These are phyloP conservation scores for Syngnathus acus DNA, from an alignment of 2,797 vertebrate species.

Conservation along the genomic window DNA sequence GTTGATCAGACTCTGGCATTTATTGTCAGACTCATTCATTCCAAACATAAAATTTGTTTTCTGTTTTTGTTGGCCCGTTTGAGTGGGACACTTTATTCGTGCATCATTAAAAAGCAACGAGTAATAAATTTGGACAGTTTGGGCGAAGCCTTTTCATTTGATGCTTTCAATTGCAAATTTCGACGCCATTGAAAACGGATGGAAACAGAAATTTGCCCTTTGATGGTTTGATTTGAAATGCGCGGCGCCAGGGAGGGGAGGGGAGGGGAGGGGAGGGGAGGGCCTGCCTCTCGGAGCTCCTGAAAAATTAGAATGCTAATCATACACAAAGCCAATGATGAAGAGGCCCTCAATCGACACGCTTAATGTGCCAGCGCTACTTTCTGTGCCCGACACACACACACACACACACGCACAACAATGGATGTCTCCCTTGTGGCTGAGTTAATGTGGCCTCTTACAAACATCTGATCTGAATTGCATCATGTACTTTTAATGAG, in stretches of 20 bases:
- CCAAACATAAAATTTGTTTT: too few species aligned
- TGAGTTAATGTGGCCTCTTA: conserved; percentile 51
- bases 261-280: conserved; percentile 19
- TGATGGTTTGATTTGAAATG: conserved; percentile 36
- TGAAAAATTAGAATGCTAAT: conserved; percentile 46
- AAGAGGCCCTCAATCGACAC: conserved; percentile 33
- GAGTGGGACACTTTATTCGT: too few species aligned
- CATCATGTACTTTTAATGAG: conserved; percentile 66
- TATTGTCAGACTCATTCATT: too few species aligned
- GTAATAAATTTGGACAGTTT: too few species aligned
- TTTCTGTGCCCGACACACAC: conserved; percentile 24
- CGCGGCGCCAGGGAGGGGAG: conserved; percentile 29
- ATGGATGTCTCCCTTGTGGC: conserved; percentile 43
- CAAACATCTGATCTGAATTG: conserved; percentile 61
- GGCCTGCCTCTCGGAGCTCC: conserved; percentile 38
- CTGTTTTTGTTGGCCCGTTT: too few species aligned
- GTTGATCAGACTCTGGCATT: too few species aligned
- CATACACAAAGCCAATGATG: conserved; percentile 12
- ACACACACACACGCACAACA: conserved; percentile 9
- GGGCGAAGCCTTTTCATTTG: too few species aligned
- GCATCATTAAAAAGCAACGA: too few species aligned
- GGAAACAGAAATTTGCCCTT: conserved; percentile 30
- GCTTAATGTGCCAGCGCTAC: conserved; percentile 39
- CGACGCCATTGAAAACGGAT: too few species aligned
- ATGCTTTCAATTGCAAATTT: too few species aligned